Conservation (phyloP, 2,888 invertebrate species). For the Megaustenia siamemsis region DNA sequence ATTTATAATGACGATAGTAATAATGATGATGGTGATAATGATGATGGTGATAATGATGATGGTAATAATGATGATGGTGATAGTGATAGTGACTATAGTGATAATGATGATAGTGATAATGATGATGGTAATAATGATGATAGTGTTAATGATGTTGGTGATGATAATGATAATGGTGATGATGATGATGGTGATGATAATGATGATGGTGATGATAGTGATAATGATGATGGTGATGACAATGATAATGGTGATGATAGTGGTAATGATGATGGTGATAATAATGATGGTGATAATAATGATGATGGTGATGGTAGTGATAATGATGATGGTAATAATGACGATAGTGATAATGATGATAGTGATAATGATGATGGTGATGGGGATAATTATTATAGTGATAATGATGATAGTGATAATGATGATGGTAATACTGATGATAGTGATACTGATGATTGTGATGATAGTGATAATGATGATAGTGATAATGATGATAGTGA, state of each 20-base stretch:
- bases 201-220: background rate
- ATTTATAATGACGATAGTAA: too few relatives aligned
- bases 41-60: too few relatives aligned
- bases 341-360: background rate
- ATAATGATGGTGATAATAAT: background rate
- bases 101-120: background rate
- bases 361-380: background rate
- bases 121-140: background rate
- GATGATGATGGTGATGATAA: background rate
- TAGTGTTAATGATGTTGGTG: too few relatives aligned
- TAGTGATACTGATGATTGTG: too few relatives aligned
- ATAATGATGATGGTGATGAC: background rate
- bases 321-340: too few relatives aligned
- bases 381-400: too few relatives aligned
- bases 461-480: too few relatives aligned
- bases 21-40: background rate
- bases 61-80: background rate
- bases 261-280: background rate
- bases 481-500: too few relatives aligned
- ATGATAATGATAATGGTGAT: background rate
- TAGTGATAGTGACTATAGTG: too few relatives aligned
- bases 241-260: background rate
- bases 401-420: too few relatives aligned
- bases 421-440: too few relatives aligned
- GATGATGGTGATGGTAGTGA: background rate